These are phyloP conservation scores for Drosophila repletoides DNA, from an alignment of 1,140 invertebrate genomes.

Conservation along the genomic window DNA sequence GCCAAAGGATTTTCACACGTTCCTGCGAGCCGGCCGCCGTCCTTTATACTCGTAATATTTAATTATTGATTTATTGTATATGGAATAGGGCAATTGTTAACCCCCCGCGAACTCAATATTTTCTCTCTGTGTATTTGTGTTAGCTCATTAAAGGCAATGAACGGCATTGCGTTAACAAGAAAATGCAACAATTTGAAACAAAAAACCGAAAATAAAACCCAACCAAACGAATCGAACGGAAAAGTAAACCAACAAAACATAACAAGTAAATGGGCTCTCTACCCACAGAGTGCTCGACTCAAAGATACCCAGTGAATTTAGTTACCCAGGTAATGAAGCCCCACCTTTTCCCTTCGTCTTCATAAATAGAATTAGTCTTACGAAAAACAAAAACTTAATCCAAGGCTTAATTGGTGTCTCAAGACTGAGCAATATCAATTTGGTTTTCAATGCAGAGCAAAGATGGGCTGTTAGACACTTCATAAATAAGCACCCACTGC, in stretches of 20 bases:
- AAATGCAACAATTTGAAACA: conserved; percentile 49
- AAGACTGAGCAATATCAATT: too few species aligned
- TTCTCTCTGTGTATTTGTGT: conserved; percentile 12
- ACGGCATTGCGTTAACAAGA: conserved; percentile 59
- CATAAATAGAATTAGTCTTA: too few species aligned
- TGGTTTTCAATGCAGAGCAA: too few species aligned
- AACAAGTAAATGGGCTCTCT: too few species aligned
- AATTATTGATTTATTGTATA: conserved; percentile 76
- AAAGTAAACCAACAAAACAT: conserved; percentile 19
- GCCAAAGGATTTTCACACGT: conserved; percentile 78
- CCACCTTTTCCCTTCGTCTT: too few species aligned
- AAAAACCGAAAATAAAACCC: neutral
- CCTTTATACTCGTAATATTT: conserved; percentile 58
- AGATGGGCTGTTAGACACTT: too few species aligned
- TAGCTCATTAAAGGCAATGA: conserved; percentile 58
- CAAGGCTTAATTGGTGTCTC: too few species aligned
- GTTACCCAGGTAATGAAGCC: too few species aligned
- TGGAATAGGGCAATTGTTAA: conserved; percentile 21
- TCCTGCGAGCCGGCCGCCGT: conserved; percentile 32
- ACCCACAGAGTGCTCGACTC: too few species aligned
- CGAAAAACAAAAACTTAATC: conserved; percentile 15
- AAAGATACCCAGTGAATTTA: too few species aligned
- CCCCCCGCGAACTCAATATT: neutral
- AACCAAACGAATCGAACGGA: conserved; percentile 22
- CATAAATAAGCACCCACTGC: too few species aligned